These are phyloP conservation scores for Bellardia bayeri DNA, from an alignment of 2,888 invertebrate genomes.

Conservation along the genomic window DNA sequence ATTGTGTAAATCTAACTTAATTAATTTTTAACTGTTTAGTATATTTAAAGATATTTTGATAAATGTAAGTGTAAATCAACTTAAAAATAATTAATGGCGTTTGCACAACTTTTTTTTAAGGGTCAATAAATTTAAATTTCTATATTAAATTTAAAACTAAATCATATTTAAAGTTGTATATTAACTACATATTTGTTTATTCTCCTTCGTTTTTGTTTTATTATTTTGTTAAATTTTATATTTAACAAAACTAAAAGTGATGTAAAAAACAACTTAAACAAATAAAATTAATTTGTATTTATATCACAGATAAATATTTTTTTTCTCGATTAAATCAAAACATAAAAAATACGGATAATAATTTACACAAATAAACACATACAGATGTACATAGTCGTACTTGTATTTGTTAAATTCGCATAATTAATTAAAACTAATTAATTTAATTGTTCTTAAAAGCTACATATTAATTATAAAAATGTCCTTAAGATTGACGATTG, in stretches of 20 bases:
- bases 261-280: slow-evolving; percentile 27
- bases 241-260: slow-evolving; percentile 40
- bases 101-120: not conserved
- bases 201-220: not conserved
- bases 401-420: slow-evolving; percentile 39
- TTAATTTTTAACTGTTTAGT: not conserved
- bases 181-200: not conserved
- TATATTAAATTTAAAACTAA: slow-evolving; percentile 8
- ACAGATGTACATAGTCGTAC: not conserved
- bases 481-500: slow-evolving; percentile 2
- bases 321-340: slow-evolving; percentile 21
- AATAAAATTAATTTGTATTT: slow-evolving; percentile 58
- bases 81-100: slow-evolving; percentile 49
- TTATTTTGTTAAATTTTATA: slow-evolving; percentile 29
- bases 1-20: slow-evolving; percentile 24
- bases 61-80: not conserved
- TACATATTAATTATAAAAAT: not conserved
- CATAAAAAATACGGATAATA: slow-evolving; percentile 7
- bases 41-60: slow-evolving; percentile 26
- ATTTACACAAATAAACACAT: slow-evolving; percentile 18
- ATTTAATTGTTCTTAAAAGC: not conserved
- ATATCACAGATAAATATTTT: slow-evolving; percentile 72
- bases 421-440: slow-evolving; percentile 32
- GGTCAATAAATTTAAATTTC: slow-evolving; percentile 20
- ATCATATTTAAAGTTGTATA: not conserved